A percentile compares a stretch with the other conserved stretches of the same genome.
Evolutionary conservation across 2,113 vertebrate genomes (phyloP).

Genomic region (Bufo gargarizans): DNA sequence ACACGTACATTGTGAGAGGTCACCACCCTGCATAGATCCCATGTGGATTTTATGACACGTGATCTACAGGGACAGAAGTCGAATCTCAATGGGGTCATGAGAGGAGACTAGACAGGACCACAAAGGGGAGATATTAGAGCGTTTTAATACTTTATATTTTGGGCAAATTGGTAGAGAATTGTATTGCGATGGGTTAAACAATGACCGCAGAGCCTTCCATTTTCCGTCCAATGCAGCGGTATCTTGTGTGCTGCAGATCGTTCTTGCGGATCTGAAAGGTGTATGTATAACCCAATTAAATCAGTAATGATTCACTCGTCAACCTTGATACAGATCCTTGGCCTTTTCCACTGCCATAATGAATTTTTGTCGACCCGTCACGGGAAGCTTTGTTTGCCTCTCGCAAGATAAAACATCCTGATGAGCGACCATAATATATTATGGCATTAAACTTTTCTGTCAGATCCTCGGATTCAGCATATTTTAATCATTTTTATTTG

Average conservation of each 20-base stretch:
- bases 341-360: background rate
- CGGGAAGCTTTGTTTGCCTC: constrained; percentile 48
- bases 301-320: constrained; percentile 35
- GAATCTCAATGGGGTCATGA: no score
- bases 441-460: constrained; percentile 58
- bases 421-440: constrained; percentile 57
- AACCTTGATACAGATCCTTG: constrained; percentile 37
- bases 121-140: no score
- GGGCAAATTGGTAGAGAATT: background rate
- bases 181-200: background rate
- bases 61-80: no score
- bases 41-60: no score
- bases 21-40: no score
- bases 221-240: background rate
- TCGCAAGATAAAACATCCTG: constrained; percentile 45
- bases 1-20: no score
- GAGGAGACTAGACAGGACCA: no score
- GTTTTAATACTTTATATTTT: no score
- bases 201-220: background rate
- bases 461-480: constrained; percentile 60
- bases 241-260: background rate
- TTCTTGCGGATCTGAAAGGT: constrained; percentile 27
- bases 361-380: constrained; percentile 32
- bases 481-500: constrained; percentile 69
- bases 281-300: constrained; percentile 38